Evolutionary conservation across 2,888 invertebrate species (phyloP), one percentile per base, ranked within the genome.

Genomic region (Coleophora deauratella): DNA sequence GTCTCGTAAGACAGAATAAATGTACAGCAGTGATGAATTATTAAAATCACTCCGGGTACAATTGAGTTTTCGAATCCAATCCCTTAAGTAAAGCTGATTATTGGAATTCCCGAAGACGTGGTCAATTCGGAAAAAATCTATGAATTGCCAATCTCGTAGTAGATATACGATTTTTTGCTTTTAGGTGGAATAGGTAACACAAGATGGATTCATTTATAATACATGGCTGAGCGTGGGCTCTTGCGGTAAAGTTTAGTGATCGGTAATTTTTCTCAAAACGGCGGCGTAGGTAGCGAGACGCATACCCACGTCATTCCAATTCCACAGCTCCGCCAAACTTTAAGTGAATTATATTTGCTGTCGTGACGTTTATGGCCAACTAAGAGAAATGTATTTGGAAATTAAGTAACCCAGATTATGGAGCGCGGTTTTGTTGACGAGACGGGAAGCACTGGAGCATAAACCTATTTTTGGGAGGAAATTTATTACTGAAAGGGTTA

Each of bases 61-160:
- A 80, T 79, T 63, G 75, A 73, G 70, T 77, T 79, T 67, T 73
- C 68, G 71, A 72, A 80, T 75, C 74, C 79, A 81, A 81, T 82
- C 78, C 77, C 78, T 79, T 81, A 82, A 81, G 84, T 78, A 80
- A 81, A 80, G 77, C 76, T 79, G 80, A 81, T 81, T 82, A 80
- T 80, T 65, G 72, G 66, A 72, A 76, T 74, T 70, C 75, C 66
- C 47, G 59, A 66, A 70, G 72, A 66, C 57, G 59, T 21, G 21
- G 21, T 6, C 62, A 57, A 50, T 60, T 66, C 66, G 65, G 68
- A 72, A 76, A 62, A 72, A 74, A 72, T 73, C 67, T 74, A 58
- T 69, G 73, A 76, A 82, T 75, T 78, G 73, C 74, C 79, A 80
- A 81, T 80, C 74, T 73, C 68, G 66, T 68, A 57, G 62, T 54